Evolutionary conservation across 2,888 invertebrate genomes (phyloP).

Genomic region (Megaustenia siamemsis): DNA sequence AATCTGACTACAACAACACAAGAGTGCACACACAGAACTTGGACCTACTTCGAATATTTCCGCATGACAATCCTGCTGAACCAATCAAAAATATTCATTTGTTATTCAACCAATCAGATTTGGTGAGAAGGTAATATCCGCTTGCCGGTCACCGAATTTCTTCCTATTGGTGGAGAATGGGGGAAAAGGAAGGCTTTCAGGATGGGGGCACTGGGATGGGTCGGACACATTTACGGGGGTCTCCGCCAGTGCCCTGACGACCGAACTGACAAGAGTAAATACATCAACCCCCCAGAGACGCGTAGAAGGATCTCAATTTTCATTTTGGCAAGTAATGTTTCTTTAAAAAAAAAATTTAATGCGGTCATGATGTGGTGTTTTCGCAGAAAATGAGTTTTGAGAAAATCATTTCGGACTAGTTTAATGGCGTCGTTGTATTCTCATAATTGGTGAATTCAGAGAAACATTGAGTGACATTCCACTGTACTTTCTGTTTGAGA

Average conservation of each 20-base stretch:
- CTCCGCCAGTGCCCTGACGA: neutral
- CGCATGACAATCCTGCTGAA: neutral
- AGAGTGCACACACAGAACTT: too few relatives aligned
- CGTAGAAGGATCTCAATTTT: neutral
- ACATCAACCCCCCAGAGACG: neutral
- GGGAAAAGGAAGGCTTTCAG: too few relatives aligned
- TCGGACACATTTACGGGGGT: neutral
- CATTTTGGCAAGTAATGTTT: neutral
- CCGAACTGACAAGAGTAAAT: neutral
- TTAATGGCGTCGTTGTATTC: neutral
- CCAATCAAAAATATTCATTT: neutral
- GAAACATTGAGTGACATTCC: neutral
- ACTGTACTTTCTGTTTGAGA: neutral
- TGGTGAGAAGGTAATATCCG: neutral
- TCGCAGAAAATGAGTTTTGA: slow-evolving; percentile 10
- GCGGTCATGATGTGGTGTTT: too few relatives aligned
- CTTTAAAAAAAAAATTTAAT: neutral
- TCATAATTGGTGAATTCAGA: neutral
- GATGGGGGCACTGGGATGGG: neutral
- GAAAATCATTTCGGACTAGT: neutral
- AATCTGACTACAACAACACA: too few relatives aligned
- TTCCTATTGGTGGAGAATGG: too few relatives aligned
- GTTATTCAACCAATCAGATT: neutral
- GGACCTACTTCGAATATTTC: slow-evolving; percentile 16
- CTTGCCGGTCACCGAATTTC: slow-evolving; percentile 1